Base-by-base conservation (phyloP, 1,140 invertebrate species). In the Holcopasites calliopsidis region DNA sequence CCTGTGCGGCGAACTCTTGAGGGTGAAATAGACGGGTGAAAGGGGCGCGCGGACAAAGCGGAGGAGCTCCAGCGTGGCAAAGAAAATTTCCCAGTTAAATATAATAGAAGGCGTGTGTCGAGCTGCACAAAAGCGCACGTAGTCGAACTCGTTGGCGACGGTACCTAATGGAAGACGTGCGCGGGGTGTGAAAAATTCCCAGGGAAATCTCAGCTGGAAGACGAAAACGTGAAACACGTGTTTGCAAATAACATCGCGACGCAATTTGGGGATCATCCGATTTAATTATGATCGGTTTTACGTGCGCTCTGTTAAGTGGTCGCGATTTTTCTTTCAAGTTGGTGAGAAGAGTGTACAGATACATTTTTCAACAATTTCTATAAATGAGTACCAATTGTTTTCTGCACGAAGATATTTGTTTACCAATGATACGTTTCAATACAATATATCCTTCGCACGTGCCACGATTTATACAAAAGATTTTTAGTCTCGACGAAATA, bases 121-220 rank as follows among this genome's bases (percentile, higher is more conserved):
- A 6, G n/a, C 10, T n/a, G n/a, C 26, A 52, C 47, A 33, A 55
- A 50, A 28, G 44, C 31, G 23, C 69, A 50, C 69, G 57, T 72
- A 52, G 21, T 11, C 23, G 33, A 38, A 50, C 42, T 38, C n/a
- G 58, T 38, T 61, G 57, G 44, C 55, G 21, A 28, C 7, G 55
- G 44, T 44, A 70, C 66, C 21, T 58, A 70, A 62, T 72, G 26
- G 57, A 72, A 62, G 47, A 72, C 57, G 44, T 52, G 57, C 69
- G n/a, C n/a, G 6, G 31, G 44, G 18, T 40, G 35, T 62, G 57
- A 52, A 72, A 72, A 62, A 52, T 72, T 62, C 28, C 35, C 10
- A 1, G 1, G 28, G 10, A 0, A 23, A 35, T 11, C 26, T 57
- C 8, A 0, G 11, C 47, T 11, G 26, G 6, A 23, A 18, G n/a